Evolutionary conservation across 2,888 invertebrate genomes (phyloP).

Genomic region (Ectobius pallidus): DNA sequence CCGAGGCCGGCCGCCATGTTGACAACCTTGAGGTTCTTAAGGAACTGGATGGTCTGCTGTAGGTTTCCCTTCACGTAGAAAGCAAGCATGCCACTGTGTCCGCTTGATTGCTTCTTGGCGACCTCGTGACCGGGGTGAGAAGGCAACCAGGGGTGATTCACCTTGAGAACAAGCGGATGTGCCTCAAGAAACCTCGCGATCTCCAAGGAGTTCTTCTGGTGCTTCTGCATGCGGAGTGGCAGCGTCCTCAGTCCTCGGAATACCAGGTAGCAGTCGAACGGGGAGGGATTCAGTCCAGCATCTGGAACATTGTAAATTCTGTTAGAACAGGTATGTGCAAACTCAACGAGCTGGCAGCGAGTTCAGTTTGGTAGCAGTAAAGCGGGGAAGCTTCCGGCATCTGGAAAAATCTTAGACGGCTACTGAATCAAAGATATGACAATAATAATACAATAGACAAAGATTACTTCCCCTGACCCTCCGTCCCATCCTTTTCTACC

Average conservation of each 20-base stretch:
- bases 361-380: too few relatives aligned
- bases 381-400: too few relatives aligned
- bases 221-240: constrained; percentile 88
- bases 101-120: constrained; percentile 56
- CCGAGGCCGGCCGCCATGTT: constrained; percentile 92
- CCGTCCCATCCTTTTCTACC: too few relatives aligned
- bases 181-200: constrained; percentile 82
- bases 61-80: constrained; percentile 62
- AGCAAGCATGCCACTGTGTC: constrained; percentile 61
- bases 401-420: too few relatives aligned
- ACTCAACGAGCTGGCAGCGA: too few relatives aligned
- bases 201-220: constrained; percentile 75
- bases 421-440: too few relatives aligned
- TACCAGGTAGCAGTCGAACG: constrained; percentile 94
- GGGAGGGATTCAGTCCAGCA: constrained; percentile 92
- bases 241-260: constrained; percentile 94
- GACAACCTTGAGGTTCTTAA: constrained; percentile 79
- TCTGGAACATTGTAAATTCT: constrained; percentile 70
- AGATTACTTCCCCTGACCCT: too few relatives aligned
- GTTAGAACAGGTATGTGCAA: too few relatives aligned
- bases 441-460: too few relatives aligned
- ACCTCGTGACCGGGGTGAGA: constrained; percentile 58
- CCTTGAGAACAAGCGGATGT: constrained; percentile 80
- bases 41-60: constrained; percentile 73
- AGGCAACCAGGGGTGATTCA: constrained; percentile 74